These are phyloP conservation scores for Wasmannia auropunctata DNA, from an alignment of 1,140 invertebrate genomes.

Conservation along the genomic window DNA sequence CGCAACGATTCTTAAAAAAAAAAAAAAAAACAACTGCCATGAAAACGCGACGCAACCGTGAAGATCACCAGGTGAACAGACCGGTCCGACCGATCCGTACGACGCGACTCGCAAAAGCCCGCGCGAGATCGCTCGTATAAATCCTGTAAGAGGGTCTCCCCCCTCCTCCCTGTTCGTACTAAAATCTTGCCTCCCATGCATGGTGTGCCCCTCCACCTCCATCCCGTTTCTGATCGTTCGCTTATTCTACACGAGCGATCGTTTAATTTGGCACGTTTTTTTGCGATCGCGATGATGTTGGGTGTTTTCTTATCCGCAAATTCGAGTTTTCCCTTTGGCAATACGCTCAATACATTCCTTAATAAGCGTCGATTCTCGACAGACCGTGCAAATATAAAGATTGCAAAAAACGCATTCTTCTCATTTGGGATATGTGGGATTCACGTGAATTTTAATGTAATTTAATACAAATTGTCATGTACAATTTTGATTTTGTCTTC, in stretches of 20 bases:
- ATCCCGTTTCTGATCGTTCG: conserved; percentile 23
- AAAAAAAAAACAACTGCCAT: no score
- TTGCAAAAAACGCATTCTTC: conserved; percentile 20
- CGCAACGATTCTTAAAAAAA: neutral
- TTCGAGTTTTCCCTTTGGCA: neutral
- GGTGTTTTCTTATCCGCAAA: neutral
- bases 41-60: neutral
- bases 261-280: conserved; percentile 3
- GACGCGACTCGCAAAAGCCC: conserved; percentile 50
- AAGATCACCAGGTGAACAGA: neutral
- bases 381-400: neutral
- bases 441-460: neutral
- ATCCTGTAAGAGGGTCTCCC: conserved; percentile 52
- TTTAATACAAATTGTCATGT: neutral
- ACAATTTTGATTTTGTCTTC: neutral
- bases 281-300: neutral
- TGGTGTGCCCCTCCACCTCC: neutral
- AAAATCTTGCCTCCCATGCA: conserved; percentile 46
- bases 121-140: conserved; percentile 60
- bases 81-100: neutral
- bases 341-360: neutral
- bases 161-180: conserved; percentile 13
- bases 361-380: neutral
- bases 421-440: neutral
- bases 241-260: neutral